Evolutionary conservation across 2,797 vertebrate species (phyloP).

Genomic region (Tenualosa ilisha): DNA sequence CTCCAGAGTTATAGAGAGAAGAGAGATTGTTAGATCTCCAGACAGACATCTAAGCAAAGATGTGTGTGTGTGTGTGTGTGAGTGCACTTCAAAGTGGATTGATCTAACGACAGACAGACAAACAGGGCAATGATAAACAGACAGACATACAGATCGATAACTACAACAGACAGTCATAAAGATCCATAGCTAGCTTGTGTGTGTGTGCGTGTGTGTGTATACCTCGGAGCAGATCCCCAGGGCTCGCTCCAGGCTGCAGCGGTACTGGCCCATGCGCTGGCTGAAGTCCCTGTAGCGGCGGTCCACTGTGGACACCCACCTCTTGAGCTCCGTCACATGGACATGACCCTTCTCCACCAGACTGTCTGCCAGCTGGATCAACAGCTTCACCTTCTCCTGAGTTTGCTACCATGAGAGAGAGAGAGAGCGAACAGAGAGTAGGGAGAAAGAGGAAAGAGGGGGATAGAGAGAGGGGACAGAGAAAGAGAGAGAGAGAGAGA

Average conservation of each 20-base stretch:
- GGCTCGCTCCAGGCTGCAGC: constrained; percentile 86
- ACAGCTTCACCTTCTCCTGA: constrained; percentile 95
- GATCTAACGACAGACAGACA: background rate
- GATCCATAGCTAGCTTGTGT: background rate
- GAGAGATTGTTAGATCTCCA: too few species aligned
- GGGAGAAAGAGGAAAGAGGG: background rate
- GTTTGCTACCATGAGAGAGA: constrained; percentile 81
- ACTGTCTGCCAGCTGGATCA: constrained; percentile 95
- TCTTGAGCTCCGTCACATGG: constrained; percentile 90
- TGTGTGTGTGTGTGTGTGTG: too few species aligned
- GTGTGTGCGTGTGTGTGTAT: constrained; percentile 18
- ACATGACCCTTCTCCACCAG: constrained; percentile 96
- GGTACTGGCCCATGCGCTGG: constrained; percentile 93
- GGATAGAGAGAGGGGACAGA: background rate
- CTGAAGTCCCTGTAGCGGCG: constrained; percentile 96
- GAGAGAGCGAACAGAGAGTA: background rate
- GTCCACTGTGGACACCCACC: constrained; percentile 92
- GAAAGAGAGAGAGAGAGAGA: background rate
- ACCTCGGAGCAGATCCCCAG: constrained; percentile 93
- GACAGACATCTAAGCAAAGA: too few species aligned
- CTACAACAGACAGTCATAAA: background rate
- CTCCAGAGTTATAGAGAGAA: too few species aligned
- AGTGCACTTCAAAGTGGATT: too few species aligned
- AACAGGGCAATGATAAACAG: background rate
- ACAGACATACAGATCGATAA: background rate